phyloP scores from a whole-genome alignment of 1,140 invertebrate species.

The Drosophila kepulauana region DNA sequence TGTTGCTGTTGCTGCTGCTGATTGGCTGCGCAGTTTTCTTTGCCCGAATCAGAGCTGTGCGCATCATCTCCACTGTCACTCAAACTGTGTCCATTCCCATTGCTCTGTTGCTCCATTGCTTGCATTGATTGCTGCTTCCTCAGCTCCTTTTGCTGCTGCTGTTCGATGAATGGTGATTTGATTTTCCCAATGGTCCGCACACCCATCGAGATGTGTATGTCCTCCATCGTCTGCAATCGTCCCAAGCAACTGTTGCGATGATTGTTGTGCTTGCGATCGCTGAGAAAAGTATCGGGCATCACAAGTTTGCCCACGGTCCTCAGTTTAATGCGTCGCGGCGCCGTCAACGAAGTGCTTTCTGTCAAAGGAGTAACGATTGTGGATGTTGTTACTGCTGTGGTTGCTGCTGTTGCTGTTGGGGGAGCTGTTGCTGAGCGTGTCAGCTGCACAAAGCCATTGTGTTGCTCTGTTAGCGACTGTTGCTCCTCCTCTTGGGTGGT shows the following conservation, averaged over 20 bases:
- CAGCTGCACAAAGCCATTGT: constrained; percentile 48
- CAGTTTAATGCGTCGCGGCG: constrained; percentile 47
- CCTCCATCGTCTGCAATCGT: constrained; percentile 57
- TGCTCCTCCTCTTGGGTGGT: constrained; percentile 15
- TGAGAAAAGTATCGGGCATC: constrained; percentile 68
- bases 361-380: neutral
- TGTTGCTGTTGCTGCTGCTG: constrained; percentile 41
- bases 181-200: constrained; percentile 75
- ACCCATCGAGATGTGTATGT: constrained; percentile 44
- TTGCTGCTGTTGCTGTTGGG: constrained; percentile 34
- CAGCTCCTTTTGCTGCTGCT: constrained; percentile 54
- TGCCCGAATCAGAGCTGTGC: constrained; percentile 71
- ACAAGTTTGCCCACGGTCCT: constrained; percentile 74
- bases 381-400: neutral
- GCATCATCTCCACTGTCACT: constrained; percentile 59
- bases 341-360: constrained; percentile 5
- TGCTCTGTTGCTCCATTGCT: neutral
- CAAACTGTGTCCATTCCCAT: neutral
- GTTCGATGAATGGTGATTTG: constrained; percentile 79
- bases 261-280: constrained; percentile 51
- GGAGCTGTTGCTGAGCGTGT: constrained; percentile 63
- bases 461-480: constrained; percentile 9
- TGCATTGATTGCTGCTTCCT: neutral
- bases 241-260: constrained; percentile 34
- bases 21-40: constrained; percentile 75